Percentiles rank a stretch among this genome's conserved stretches.
Conservation (phyloP, 2,113 vertebrate species). For the Galeopterus variegatus region DNA sequence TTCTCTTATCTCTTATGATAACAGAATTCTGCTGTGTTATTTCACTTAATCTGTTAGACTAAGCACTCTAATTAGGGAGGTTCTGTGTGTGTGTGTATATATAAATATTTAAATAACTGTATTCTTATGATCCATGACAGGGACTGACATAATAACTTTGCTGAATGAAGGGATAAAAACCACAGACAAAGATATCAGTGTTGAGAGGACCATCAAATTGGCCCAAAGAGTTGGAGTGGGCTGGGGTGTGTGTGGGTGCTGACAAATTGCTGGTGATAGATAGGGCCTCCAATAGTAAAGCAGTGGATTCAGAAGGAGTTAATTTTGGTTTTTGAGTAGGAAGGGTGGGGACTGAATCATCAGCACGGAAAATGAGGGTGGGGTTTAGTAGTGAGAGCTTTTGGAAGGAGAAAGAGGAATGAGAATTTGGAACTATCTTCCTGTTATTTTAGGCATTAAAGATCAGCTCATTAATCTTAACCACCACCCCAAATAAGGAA, state of each 20-base stretch:
- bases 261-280: not conserved
- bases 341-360: conserved; percentile 37
- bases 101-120: not conserved
- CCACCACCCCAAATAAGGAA: not conserved
- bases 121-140: not conserved
- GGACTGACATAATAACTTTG: not conserved
- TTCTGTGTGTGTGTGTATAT: not conserved
- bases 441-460: conserved; percentile 59
- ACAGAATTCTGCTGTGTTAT: not conserved
- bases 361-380: conserved; percentile 9
- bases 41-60: not conserved
- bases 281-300: not conserved
- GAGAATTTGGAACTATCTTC: conserved; percentile 19
- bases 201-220: not conserved
- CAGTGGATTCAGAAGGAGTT: not conserved
- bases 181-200: not conserved
- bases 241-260: not conserved
- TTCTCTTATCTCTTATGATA: not conserved
- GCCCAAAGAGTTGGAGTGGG: not conserved
- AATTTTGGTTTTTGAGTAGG: conserved; percentile 17
- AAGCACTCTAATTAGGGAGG: not conserved
- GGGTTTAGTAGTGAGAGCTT: conserved; percentile 30
- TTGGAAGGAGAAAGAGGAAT: conserved; percentile 7
- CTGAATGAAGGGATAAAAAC: not conserved
- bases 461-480: not conserved